These are phyloP conservation scores for Scaptodrosophila lebanonensis DNA, from an alignment of 1,140 invertebrate genomes.

Conservation along the genomic window DNA sequence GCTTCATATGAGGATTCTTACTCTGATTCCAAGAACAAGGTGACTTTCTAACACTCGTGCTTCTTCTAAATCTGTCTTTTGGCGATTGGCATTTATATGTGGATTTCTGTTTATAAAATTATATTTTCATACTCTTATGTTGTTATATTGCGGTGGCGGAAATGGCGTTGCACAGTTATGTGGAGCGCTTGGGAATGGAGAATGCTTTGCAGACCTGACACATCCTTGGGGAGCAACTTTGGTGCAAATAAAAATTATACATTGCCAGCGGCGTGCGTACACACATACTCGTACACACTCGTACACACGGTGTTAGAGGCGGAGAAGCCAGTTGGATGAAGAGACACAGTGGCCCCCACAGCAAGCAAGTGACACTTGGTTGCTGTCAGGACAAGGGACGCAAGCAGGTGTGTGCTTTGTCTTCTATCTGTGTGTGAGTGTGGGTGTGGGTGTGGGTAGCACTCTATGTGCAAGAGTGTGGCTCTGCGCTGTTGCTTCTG, in stretches of 20 bases:
- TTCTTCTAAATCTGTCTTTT: conserved; percentile 1
- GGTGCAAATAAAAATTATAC: conserved; percentile 77
- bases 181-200: not conserved
- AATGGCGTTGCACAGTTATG: not conserved
- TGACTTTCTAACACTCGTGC: conserved; percentile 2
- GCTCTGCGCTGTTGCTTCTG: too few relatives aligned
- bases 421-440: conserved; percentile 7
- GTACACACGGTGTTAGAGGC: too few relatives aligned
- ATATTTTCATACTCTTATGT: conserved; percentile 76
- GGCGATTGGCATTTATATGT: conserved; percentile 66
- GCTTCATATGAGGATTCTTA: too few relatives aligned
- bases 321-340: too few relatives aligned
- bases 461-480: conserved; percentile 44
- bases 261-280: too few relatives aligned
- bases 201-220: conserved; percentile 41
- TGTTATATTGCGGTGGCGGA: conserved; percentile 61
- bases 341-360: not conserved
- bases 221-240: conserved; percentile 67
- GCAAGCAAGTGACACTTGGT: conserved; percentile 1
- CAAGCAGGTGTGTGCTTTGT: conserved; percentile 24
- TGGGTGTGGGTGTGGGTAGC: conserved; percentile 24
- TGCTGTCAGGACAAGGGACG: conserved; percentile 25
- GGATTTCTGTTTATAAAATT: conserved; percentile 74
- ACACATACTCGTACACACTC: not conserved
- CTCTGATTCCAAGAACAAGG: too few relatives aligned